These are phyloP conservation scores for Rotaria magnacalcarata DNA, from an alignment of 2,888 invertebrate genomes.

Conservation along the genomic window DNA sequence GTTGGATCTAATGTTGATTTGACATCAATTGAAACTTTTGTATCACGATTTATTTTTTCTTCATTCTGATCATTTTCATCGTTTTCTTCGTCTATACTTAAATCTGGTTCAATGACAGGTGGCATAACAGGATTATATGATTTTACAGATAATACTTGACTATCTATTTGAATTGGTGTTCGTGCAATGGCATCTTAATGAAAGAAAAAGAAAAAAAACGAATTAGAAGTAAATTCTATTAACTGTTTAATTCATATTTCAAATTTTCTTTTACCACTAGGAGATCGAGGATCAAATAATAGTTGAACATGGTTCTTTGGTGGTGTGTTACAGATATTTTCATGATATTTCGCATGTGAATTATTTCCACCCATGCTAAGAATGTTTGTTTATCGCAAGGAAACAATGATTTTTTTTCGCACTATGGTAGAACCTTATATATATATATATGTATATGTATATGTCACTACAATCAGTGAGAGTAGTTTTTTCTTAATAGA, in stretches of 20 bases:
- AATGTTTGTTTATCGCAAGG: not conserved
- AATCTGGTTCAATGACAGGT: not conserved
- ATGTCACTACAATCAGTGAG: not conserved
- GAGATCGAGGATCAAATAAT: constrained; percentile 27
- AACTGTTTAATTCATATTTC: no score
- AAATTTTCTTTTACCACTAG: not conserved
- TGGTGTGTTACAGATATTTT: not conserved
- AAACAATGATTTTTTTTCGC: not conserved
- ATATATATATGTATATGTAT: not conserved
- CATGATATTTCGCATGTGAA: not conserved
- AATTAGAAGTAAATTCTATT: no score
- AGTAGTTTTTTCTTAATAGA: not conserved
- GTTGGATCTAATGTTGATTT: not conserved
- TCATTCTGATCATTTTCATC: not conserved
- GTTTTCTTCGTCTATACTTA: not conserved
- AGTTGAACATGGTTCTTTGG: not conserved
- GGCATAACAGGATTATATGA: not conserved
- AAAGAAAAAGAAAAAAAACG: not conserved
- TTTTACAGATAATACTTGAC: not conserved
- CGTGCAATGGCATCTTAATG: not conserved
- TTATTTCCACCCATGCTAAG: constrained; percentile 11
- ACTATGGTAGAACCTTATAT: not conserved
- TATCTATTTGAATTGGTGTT: constrained; percentile 9
- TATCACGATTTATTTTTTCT: not conserved
- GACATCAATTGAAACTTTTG: not conserved